These are phyloP conservation scores for Phortica magna DNA, from an alignment of 2,888 invertebrate species.

Conservation along the genomic window DNA sequence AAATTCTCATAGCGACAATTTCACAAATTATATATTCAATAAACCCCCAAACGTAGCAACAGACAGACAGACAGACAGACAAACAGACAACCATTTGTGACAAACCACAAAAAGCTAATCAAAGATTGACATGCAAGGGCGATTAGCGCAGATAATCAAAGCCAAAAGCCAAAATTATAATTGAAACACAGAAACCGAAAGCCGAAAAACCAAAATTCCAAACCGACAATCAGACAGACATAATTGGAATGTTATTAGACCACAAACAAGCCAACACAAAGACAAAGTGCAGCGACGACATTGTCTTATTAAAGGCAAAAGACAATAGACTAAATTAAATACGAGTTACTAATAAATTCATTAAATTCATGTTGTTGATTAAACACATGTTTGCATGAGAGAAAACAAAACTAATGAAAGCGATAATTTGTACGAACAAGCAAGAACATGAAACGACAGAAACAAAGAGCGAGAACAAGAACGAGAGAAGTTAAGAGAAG, in stretches of 20 bases:
- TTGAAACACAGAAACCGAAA: not conserved
- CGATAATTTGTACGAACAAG: too few species aligned
- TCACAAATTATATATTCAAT: not conserved
- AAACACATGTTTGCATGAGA: too few species aligned
- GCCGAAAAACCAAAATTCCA: not conserved
- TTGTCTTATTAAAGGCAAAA: too few species aligned
- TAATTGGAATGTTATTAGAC: conserved; percentile 4
- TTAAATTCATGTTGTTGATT: too few species aligned
- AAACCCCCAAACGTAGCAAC: not conserved
- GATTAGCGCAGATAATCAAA: conserved; percentile 23
- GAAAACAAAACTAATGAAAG: too few species aligned
- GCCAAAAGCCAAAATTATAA: conserved; percentile 9
- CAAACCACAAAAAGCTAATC: conserved; percentile 19
- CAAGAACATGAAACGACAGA: too few species aligned
- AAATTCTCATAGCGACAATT: too few species aligned
- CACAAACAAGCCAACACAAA: not conserved
- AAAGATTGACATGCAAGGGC: conserved; percentile 22
- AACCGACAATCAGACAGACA: not conserved
- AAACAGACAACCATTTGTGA: not conserved
- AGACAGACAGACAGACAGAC: not conserved
- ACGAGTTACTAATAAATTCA: too few species aligned
- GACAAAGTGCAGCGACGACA: not conserved
- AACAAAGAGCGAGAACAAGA: not conserved
- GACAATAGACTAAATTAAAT: too few species aligned
- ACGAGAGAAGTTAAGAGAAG: not conserved